Evolutionary conservation across 2,113 vertebrate species (phyloP).

Genomic region (Carollia perspicillata): DNA sequence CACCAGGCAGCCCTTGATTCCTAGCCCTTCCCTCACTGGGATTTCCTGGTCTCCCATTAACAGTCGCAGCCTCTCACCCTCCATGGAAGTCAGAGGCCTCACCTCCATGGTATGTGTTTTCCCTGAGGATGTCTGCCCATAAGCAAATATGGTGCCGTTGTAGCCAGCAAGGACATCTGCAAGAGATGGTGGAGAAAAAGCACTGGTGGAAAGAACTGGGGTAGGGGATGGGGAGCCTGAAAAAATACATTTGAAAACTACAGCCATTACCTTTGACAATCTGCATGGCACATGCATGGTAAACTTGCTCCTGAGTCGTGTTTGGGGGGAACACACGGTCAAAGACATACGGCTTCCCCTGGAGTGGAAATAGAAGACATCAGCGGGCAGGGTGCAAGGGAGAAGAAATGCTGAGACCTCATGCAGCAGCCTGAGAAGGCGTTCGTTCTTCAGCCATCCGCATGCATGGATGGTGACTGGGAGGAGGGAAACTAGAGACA

Average conservation of each 20-base stretch:
- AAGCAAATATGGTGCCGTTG: slow-evolving; percentile 96
- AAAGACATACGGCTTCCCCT: slow-evolving; percentile 91
- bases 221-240: not conserved
- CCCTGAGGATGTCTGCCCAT: slow-evolving; percentile 94
- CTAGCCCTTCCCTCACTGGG: not conserved
- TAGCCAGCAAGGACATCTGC: slow-evolving; percentile 93
- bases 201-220: not conserved
- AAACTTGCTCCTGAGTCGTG: slow-evolving; percentile 94
- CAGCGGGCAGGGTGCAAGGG: not conserved
- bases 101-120: slow-evolving; percentile 98
- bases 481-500: not conserved
- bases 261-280: slow-evolving; percentile 91
- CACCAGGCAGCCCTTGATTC: not conserved
- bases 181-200: slow-evolving; percentile 36
- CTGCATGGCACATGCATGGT: slow-evolving; percentile 93
- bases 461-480: not conserved
- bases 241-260: not conserved
- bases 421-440: not conserved
- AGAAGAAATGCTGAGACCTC: not conserved
- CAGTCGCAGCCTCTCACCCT: not conserved
- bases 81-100: slow-evolving; percentile 43
- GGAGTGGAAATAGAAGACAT: not conserved
- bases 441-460: not conserved
- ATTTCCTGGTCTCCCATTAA: not conserved
- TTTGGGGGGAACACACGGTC: slow-evolving; percentile 93